A percentile compares a stretch with the other conserved stretches of the same genome.
phyloP scores from a whole-genome alignment of 2,888 invertebrate species.

The Latrodectus hesperus region DNA sequence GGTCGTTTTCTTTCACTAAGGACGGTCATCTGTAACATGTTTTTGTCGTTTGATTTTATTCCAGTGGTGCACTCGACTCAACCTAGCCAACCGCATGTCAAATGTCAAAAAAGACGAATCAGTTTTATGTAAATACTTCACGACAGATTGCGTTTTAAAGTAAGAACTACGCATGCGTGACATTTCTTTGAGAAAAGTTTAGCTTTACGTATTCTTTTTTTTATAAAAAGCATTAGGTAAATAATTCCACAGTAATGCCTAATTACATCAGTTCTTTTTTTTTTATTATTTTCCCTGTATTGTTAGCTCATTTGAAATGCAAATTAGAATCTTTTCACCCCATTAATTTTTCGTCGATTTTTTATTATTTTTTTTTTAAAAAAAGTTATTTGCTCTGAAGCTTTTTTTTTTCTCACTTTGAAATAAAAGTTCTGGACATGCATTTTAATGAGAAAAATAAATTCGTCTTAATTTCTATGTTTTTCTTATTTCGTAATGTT shows the following conservation, averaged over 20 bases:
- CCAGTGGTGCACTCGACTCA: not conserved
- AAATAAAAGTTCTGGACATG: not conserved
- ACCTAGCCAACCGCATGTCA: conserved; percentile 9
- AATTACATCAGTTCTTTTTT: conserved; percentile 44
- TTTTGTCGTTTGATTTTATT: not conserved
- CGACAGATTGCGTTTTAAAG: conserved; percentile 23
- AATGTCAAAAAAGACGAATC: not conserved
- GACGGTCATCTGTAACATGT: not conserved
- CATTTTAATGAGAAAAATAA: not conserved
- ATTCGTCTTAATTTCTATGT: too few relatives aligned
- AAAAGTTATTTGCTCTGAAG: not conserved
- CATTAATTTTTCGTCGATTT: conserved; percentile 28
- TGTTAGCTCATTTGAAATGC: conserved; percentile 31
- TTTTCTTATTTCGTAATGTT: too few relatives aligned
- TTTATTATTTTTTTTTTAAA: not conserved
- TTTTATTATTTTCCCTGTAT: conserved; percentile 3
- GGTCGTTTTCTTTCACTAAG: not conserved
- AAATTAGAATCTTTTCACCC: conserved; percentile 39
- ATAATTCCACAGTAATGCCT: conserved; percentile 44
- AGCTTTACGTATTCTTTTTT: not conserved
- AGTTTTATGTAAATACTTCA: conserved; percentile 27
- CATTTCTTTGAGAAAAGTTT: not conserved
- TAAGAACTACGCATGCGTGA: conserved; percentile 7
- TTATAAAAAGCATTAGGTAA: conserved; percentile 32
- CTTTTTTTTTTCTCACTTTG: not conserved